Conservation (phyloP, 2,797 vertebrate genomes). For the Corythornis leucogaster region DNA sequence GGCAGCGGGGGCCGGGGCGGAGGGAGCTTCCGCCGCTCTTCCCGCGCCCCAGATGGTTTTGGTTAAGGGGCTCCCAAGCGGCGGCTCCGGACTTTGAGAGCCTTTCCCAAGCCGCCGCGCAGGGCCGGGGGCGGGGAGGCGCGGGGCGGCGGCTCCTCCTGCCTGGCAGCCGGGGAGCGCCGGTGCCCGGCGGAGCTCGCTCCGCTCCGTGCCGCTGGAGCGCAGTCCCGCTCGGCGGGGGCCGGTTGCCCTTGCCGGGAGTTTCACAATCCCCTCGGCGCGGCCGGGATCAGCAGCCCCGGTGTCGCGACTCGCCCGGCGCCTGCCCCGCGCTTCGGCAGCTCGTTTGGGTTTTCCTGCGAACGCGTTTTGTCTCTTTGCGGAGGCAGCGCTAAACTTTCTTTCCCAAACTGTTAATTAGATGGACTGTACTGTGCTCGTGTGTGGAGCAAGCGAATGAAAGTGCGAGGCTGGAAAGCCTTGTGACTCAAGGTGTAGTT, state of each 20-base stretch:
- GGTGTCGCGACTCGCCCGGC: background rate
- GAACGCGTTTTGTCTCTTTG: background rate
- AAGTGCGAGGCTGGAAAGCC: background rate
- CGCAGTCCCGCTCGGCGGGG: background rate
- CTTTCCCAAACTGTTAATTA: constrained; percentile 32
- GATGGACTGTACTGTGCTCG: background rate
- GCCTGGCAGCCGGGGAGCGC: background rate
- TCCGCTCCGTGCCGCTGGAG: background rate
- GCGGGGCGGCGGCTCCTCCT: background rate
- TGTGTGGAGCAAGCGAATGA: background rate
- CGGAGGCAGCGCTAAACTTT: constrained; percentile 42
- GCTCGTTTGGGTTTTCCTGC: background rate
- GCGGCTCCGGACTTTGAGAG: background rate
- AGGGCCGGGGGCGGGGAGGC: background rate
- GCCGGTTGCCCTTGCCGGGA: background rate
- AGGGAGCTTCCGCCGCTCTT: background rate
- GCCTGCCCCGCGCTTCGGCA: background rate
- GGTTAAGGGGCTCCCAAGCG: constrained; percentile 13
- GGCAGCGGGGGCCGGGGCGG: background rate
- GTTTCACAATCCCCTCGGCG: background rate
- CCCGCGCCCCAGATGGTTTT: constrained; percentile 42
- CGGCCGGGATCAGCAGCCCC: background rate
- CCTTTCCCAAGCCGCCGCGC: background rate
- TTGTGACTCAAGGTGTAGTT: constrained; percentile 35
- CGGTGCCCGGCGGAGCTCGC: background rate